These are phyloP conservation scores for Synanthedon tipuliformis DNA, from an alignment of 2,888 invertebrate genomes.

Conservation along the genomic window DNA sequence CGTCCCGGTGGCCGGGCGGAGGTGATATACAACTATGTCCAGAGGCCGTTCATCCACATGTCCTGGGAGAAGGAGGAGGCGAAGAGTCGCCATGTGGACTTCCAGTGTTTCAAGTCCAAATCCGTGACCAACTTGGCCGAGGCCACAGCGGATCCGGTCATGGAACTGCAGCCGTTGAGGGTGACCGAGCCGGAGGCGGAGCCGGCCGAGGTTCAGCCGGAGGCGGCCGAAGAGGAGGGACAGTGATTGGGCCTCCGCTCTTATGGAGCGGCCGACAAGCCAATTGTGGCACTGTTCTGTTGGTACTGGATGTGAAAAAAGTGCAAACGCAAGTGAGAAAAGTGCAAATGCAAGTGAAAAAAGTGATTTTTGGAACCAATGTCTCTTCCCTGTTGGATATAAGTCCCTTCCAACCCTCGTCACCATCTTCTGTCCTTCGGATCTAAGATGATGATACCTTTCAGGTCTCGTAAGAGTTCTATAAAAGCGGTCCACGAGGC, in stretches of 20 bases:
- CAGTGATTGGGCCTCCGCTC: slow-evolving; percentile 26
- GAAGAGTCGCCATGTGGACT: slow-evolving; percentile 98
- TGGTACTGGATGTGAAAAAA: slow-evolving; percentile 11
- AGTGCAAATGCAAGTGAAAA: neutral
- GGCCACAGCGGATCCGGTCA: slow-evolving; percentile 90
- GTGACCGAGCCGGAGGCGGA: slow-evolving; percentile 38
- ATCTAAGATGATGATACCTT: no score
- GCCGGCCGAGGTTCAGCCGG: slow-evolving; percentile 15
- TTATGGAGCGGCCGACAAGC: slow-evolving; percentile 16
- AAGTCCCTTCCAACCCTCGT: no score
- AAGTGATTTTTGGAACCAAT: no score
- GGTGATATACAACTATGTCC: slow-evolving; percentile 99
- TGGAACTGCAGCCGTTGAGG: slow-evolving; percentile 72
- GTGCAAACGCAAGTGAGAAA: slow-evolving; percentile 11
- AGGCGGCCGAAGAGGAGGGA: slow-evolving; percentile 22
- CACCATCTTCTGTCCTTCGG: no score
- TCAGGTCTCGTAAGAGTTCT: no score
- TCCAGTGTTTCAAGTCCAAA: slow-evolving; percentile 98
- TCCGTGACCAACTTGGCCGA: slow-evolving; percentile 97
- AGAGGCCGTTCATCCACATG: slow-evolving; percentile 98
- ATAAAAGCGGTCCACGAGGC: no score
- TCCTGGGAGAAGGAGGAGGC: slow-evolving; percentile 99
- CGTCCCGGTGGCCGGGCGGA: slow-evolving; percentile 95
- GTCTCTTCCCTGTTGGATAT: no score
- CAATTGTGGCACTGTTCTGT: slow-evolving; percentile 25